Conservation (phyloP, 2,113 vertebrate species). For the Prinia subflava region DNA sequence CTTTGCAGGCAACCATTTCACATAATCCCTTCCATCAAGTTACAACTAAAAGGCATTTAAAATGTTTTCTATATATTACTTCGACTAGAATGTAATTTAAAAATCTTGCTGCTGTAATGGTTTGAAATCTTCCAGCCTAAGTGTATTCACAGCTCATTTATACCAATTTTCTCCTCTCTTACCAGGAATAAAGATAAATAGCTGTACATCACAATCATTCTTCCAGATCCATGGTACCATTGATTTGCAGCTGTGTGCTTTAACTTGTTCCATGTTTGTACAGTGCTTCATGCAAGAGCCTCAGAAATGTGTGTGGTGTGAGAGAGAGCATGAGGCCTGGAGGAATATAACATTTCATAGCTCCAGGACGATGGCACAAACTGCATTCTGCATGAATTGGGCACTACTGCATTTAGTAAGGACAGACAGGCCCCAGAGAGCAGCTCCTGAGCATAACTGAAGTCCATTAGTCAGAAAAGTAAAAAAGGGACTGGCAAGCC, state of each 20-base stretch:
- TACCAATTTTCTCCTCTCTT: not conserved
- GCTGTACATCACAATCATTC: not conserved
- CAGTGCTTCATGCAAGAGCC: not conserved
- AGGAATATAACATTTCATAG: not conserved
- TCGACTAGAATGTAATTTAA: not conserved
- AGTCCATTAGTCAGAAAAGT: not conserved
- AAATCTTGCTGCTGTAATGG: not conserved
- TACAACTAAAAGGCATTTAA: not conserved
- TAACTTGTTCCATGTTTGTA: not conserved
- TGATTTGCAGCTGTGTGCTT: not conserved
- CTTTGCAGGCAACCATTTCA: not conserved
- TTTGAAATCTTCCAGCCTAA: not conserved
- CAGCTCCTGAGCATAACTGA: not conserved
- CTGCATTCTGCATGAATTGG: not conserved
- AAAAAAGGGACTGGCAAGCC: not conserved
- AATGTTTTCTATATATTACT: not conserved
- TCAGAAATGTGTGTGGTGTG: not conserved
- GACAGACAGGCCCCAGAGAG: not conserved
- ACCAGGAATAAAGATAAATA: not conserved
- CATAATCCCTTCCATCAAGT: not conserved
- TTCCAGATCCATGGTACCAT: not conserved
- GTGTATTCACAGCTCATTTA: not conserved
- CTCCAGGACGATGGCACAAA: not conserved
- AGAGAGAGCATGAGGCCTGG: not conserved
- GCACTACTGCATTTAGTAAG: not conserved